Evolutionary conservation across 2,888 invertebrate species (phyloP).

Genomic region (Erebia palarica): DNA sequence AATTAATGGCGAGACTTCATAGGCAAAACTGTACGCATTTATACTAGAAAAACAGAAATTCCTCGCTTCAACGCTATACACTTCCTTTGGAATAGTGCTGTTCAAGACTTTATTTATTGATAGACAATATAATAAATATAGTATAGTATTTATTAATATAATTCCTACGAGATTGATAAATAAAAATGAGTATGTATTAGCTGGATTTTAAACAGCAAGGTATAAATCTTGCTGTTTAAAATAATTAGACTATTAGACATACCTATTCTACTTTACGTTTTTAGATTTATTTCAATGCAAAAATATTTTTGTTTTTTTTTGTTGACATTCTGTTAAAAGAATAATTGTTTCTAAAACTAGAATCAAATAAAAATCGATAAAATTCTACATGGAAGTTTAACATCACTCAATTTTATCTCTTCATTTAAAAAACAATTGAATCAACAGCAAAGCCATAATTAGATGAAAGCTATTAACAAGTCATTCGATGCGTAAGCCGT

Average conservation of each 20-base stretch:
- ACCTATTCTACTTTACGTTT: not conserved
- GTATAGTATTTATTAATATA: too few species aligned
- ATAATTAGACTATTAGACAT: not conserved
- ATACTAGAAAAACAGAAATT: conserved; percentile 77
- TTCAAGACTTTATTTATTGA: conserved; percentile 35
- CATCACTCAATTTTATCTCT: conserved; percentile 12
- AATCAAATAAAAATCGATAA: not conserved
- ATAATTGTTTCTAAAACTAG: too few species aligned
- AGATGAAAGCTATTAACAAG: conserved; percentile 21
- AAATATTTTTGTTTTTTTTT: too few species aligned
- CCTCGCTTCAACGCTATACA: conserved; percentile 68
- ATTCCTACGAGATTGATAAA: not conserved
- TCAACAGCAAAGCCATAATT: conserved; percentile 18
- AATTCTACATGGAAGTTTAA: not conserved
- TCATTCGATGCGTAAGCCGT: conserved; percentile 21
- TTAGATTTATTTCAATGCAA: not conserved
- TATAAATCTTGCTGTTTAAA: not conserved
- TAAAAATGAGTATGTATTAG: not conserved
- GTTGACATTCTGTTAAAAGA: too few species aligned
- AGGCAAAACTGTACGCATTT: conserved; percentile 80
- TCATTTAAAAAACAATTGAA: conserved; percentile 14
- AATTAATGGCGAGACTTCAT: conserved; percentile 78
- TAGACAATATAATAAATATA: too few species aligned
- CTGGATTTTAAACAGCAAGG: too few species aligned
- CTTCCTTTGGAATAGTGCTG: conserved; percentile 60